These are phyloP conservation scores for Nasonia longicornis DNA, from an alignment of 1,140 invertebrate species.

Conservation along the genomic window DNA sequence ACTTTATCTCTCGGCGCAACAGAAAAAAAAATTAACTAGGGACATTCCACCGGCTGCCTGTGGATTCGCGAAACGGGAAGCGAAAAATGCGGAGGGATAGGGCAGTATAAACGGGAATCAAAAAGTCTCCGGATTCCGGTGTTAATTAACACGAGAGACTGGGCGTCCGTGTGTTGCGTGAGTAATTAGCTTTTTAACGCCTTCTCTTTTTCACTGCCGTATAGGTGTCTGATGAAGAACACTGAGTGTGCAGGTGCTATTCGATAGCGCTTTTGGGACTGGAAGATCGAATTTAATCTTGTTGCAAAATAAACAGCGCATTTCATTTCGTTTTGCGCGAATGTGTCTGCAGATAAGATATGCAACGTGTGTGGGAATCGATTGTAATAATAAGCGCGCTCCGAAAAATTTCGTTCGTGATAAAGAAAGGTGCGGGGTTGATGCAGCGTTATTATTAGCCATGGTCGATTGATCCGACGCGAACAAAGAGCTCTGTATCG, in stretches of 20 bases:
- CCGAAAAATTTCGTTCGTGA: background rate
- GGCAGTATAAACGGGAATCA: constrained; percentile 26
- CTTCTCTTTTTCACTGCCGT: background rate
- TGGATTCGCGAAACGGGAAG: constrained; percentile 23
- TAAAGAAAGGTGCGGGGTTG: constrained; percentile 1
- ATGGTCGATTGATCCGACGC: constrained; percentile 20
- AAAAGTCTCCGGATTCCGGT: constrained; percentile 30
- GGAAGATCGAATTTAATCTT: no score
- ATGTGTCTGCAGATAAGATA: background rate
- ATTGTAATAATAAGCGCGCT: background rate
- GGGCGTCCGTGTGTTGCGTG: background rate
- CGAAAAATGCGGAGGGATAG: constrained; percentile 43
- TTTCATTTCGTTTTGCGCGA: background rate
- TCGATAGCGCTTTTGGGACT: no score
- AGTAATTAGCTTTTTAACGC: constrained; percentile 29
- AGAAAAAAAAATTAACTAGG: constrained; percentile 62
- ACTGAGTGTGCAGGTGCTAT: no score
- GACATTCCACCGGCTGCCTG: constrained; percentile 56
- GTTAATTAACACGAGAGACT: constrained; percentile 30
- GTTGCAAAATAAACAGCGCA: background rate
- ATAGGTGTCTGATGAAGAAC: background rate
- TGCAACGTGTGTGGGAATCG: background rate
- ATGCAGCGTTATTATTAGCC: constrained; percentile 2
- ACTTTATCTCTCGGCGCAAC: constrained; percentile 39
- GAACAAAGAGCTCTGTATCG: constrained; percentile 4